Evolutionary conservation across 2,888 invertebrate species (phyloP), one percentile per base, ranked within the genome.

Genomic region (Drosophila atripex): DNA sequence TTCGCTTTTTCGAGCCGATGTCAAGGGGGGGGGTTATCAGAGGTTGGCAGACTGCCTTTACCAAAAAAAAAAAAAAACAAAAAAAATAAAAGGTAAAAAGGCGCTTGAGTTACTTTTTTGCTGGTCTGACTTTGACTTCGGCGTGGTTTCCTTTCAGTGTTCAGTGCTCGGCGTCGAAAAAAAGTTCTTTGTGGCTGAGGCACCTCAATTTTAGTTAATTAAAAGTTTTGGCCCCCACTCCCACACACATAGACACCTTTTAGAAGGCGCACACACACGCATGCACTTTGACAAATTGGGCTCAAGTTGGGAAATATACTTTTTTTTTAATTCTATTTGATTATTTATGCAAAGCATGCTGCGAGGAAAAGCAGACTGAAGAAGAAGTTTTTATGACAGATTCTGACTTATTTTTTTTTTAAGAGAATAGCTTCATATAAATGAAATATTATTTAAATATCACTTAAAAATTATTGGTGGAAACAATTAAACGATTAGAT

Each of bases 161-260:
- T 38, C 28, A 43, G 66, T 32, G 32, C 16, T 64, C 51, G 45
- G 35, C 35, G 35, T 18, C 12, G 8, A 23, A 45, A 32, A 71
- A 53, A 47, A 16, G 21, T 28, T 69, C 65, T 74, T 76, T 74
- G 82, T 65, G 65, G 54, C 47, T 43, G 61, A 55, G 51, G 57
- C 61, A 53, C 76, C 76, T 69, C 73, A 75, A 80, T 80, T 78
- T 80, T 77, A 80, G 78, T 70, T 77, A 80, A 78, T 78, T 77
- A 78, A 80, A 80, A 75, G 66, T 80, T 80, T 64, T 64, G 23
- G 69, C 41, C 50, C 6, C 39, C 47, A 47, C 14, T 52, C 39
- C 1, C 32, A 9, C 32, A 43, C 43, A 25, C 38, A 28, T 0
- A 21, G 1, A 12, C 41, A 41, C 41, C 35, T 35, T 35, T 35